A percentile compares a stretch with the other conserved stretches of the same genome.
These are phyloP conservation scores for Odontomyia ornata DNA, from an alignment of 2,888 invertebrate species.

Conservation along the genomic window DNA sequence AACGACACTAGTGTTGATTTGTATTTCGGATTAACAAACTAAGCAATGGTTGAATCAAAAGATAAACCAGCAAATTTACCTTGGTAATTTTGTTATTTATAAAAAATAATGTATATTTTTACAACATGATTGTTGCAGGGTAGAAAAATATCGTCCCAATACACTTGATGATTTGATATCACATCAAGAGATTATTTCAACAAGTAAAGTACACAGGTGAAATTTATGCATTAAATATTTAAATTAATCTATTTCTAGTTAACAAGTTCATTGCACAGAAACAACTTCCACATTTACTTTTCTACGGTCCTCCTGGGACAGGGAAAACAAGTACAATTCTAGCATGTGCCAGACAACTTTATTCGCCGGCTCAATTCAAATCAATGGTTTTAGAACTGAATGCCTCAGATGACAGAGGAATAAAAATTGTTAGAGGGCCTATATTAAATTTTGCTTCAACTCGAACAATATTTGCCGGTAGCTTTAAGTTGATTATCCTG, in stretches of 20 bases:
- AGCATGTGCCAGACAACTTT: conserved; percentile 93
- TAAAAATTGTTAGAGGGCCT: conserved; percentile 92
- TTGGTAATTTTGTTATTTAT: conserved; percentile 4
- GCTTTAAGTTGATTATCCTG: conserved; percentile 93
- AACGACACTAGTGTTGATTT: neutral
- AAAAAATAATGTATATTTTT: too few species aligned
- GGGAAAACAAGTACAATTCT: conserved; percentile 98
- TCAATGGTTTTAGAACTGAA: conserved; percentile 96
- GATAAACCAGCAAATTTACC: conserved; percentile 23
- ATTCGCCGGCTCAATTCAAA: conserved; percentile 86
- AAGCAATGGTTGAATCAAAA: conserved; percentile 31
- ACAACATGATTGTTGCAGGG: conserved; percentile 75
- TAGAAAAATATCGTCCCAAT: conserved; percentile 97
- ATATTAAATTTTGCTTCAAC: conserved; percentile 97
- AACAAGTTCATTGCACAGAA: conserved; percentile 89
- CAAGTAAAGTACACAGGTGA: conserved; percentile 72
- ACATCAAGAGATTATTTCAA: conserved; percentile 95
- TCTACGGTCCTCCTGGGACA: conserved; percentile 98
- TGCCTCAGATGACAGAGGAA: conserved; percentile 98
- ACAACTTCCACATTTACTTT: conserved; percentile 92
- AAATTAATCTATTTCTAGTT: conserved; percentile 65
- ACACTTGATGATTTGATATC: conserved; percentile 93
- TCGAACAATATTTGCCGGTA: conserved; percentile 90
- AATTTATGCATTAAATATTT: neutral
- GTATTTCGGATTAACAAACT: neutral